A percentile compares a stretch with the other conserved stretches of the same genome.
These are phyloP conservation scores for Escarpia spicata DNA, from an alignment of 2,888 invertebrate genomes.

Conservation along the genomic window DNA sequence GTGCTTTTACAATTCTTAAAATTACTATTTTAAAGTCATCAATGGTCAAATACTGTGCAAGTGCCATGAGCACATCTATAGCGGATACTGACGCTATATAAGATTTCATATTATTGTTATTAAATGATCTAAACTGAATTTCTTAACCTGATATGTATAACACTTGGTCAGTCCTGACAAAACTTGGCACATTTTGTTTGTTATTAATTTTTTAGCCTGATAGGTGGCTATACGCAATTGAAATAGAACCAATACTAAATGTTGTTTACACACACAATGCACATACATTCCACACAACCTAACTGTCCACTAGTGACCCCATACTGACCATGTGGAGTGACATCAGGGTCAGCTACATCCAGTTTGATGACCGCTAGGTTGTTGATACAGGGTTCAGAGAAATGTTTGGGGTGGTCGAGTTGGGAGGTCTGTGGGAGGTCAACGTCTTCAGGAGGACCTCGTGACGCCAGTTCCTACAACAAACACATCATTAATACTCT, in stretches of 20 bases:
- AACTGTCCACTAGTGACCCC: background rate
- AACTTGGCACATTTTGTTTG: background rate
- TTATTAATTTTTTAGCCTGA: too few relatives aligned
- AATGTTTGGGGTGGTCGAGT: slow-evolving; percentile 51
- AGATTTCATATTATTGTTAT: background rate
- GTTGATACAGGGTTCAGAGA: slow-evolving; percentile 47
- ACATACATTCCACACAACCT: background rate
- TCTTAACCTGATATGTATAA: too few relatives aligned
- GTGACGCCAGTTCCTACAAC: background rate
- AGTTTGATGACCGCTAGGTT: slow-evolving; percentile 51
- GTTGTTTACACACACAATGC: too few relatives aligned
- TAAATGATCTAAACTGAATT: background rate
- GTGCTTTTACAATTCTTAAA: too few relatives aligned
- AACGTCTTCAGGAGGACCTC: background rate
- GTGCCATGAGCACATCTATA: too few relatives aligned
- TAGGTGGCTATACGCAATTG: too few relatives aligned
- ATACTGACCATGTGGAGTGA: slow-evolving; percentile 52
- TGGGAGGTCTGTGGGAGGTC: background rate
- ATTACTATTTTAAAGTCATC: too few relatives aligned
- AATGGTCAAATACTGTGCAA: too few relatives aligned
- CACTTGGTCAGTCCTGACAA: background rate
- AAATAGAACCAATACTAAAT: too few relatives aligned
- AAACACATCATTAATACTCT: background rate
- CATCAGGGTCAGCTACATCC: slow-evolving; percentile 51
- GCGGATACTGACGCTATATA: background rate